Evolutionary conservation across 1,140 invertebrate species (phyloP).

Genomic region (Euglossa dilemma): DNA sequence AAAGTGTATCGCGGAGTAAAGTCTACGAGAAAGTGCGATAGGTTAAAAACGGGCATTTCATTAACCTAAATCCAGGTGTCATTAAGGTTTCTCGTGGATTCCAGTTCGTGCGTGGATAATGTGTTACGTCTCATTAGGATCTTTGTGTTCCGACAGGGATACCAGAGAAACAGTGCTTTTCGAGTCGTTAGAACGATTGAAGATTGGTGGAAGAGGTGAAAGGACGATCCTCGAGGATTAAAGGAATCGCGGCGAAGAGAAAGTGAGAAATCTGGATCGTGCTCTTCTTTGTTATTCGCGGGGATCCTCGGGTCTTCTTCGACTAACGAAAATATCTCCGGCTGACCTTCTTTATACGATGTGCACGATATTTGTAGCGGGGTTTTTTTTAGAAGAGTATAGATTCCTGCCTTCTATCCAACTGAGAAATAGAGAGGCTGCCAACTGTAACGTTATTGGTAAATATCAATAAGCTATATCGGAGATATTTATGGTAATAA

Average conservation of each 20-base stretch:
- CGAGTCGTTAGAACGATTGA: neutral
- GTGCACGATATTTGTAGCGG: neutral
- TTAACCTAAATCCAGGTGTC: neutral
- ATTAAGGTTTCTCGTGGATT: neutral
- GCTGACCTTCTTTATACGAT: slow-evolving; percentile 11
- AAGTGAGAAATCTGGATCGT: too few species aligned
- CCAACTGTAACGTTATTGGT: slow-evolving; percentile 6
- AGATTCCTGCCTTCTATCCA: neutral
- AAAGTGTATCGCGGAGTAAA: neutral
- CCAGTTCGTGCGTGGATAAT: too few species aligned
- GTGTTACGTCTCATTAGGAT: neutral
- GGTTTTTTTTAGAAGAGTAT: slow-evolving; percentile 26
- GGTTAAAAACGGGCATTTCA: neutral
- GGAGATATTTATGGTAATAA: neutral
- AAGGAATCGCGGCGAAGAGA: too few species aligned
- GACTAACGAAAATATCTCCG: slow-evolving; percentile 4
- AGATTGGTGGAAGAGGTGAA: neutral
- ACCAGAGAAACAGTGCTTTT: too few species aligned
- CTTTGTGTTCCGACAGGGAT: neutral
- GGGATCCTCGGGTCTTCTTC: too few species aligned
- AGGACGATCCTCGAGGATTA: too few species aligned
- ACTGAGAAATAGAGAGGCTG: neutral
- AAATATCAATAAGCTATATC: slow-evolving; percentile 10
- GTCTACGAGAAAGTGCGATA: neutral
- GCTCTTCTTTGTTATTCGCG: too few species aligned